Conservation (phyloP, 2,888 invertebrate species). For the Apamea epomidion region DNA sequence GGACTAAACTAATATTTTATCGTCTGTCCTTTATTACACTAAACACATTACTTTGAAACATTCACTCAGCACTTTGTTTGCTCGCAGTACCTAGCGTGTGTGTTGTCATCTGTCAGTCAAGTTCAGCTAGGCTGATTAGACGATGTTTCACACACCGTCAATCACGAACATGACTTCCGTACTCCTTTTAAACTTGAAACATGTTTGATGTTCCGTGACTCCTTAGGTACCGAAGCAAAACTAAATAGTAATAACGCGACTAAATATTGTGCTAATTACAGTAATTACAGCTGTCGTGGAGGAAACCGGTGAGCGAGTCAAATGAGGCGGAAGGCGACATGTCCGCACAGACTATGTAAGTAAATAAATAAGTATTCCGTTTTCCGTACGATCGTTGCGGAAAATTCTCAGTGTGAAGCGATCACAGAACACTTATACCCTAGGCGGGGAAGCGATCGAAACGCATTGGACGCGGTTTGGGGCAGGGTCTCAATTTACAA, state of each 20-base stretch:
- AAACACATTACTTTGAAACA: background rate
- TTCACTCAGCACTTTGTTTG: no score
- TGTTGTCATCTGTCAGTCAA: conserved; percentile 4
- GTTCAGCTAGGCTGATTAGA: background rate
- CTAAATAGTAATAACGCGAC: background rate
- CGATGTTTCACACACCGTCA: conserved; percentile 6
- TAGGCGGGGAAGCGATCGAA: background rate
- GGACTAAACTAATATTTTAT: no score
- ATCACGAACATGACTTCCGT: conserved; percentile 11
- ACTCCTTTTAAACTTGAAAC: background rate
- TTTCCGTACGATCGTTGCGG: background rate
- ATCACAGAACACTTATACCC: no score
- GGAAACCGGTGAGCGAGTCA: background rate
- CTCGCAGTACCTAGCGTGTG: background rate
- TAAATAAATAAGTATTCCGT: background rate
- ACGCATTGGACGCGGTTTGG: background rate
- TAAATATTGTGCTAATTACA: conserved; percentile 21
- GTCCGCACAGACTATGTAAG: background rate
- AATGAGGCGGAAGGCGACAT: conserved; percentile 29
- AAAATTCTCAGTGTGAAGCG: background rate
- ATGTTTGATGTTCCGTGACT: conserved; percentile 8
- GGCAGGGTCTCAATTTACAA: background rate
- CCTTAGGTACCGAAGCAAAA: background rate
- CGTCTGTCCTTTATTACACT: no score
- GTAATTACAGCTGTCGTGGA: conserved; percentile 14